phyloP scores from a whole-genome alignment of 1,140 invertebrate species.

The Hydropsyche tenuis region DNA sequence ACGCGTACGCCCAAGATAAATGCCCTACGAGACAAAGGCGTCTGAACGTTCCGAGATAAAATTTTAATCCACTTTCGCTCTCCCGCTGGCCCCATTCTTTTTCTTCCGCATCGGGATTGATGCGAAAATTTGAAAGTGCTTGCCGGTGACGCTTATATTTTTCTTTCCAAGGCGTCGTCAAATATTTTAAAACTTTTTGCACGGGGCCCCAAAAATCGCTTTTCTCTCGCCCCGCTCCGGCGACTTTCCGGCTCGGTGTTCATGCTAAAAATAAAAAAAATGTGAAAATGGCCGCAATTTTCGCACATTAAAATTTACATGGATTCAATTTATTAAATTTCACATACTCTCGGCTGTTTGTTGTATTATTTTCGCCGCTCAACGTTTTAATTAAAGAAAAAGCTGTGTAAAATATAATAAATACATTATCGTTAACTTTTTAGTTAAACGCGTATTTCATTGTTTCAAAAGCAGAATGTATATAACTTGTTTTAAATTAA shows the following conservation, averaged over 20 bases:
- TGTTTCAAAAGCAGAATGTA: too few species aligned
- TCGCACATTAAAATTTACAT: too few species aligned
- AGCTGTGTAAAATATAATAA: too few species aligned
- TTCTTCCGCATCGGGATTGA: constrained; percentile 10
- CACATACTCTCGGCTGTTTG: too few species aligned
- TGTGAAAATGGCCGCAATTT: too few species aligned
- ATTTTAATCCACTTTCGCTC: constrained; percentile 35
- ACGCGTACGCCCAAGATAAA: constrained; percentile 20
- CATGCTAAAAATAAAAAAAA: constrained; percentile 5
- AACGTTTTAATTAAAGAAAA: too few species aligned
- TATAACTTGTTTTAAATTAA: too few species aligned
- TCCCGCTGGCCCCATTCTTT: not conserved
- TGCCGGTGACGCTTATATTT: constrained; percentile 32
- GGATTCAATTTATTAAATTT: too few species aligned
- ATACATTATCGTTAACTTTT: too few species aligned
- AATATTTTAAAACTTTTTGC: constrained; percentile 27
- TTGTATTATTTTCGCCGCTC: too few species aligned
- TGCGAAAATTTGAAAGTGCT: constrained; percentile 29
- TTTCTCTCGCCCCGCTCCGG: not conserved
- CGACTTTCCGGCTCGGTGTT: too few species aligned
- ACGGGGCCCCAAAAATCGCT: not conserved
- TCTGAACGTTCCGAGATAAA: constrained; percentile 16
- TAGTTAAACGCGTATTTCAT: too few species aligned
- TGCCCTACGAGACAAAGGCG: constrained; percentile 18
- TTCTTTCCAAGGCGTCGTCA: constrained; percentile 23